phyloP scores from a whole-genome alignment of 2,113 vertebrate genomes.

The Aleadryas rufinucha region DNA sequence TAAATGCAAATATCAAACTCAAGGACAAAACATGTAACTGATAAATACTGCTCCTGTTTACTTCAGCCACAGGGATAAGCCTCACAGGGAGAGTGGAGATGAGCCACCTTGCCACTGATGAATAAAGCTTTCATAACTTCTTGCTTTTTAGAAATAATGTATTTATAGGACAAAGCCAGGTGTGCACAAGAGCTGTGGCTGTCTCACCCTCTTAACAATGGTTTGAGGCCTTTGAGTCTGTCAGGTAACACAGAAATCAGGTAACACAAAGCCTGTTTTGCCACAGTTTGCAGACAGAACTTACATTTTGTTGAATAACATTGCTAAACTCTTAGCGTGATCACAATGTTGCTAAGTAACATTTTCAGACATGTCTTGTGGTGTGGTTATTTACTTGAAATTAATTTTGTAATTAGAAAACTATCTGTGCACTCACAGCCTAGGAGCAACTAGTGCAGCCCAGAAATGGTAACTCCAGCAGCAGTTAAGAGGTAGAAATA shows the following conservation, averaged over 20 bases:
- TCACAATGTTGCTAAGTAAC: neutral
- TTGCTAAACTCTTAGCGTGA: neutral
- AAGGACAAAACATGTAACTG: neutral
- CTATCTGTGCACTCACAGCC: neutral
- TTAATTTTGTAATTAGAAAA: neutral
- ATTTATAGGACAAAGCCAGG: neutral
- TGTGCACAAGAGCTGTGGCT: neutral
- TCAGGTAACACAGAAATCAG: neutral
- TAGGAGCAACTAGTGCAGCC: neutral
- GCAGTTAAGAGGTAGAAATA: neutral
- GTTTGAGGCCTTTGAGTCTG: neutral
- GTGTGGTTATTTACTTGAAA: neutral
- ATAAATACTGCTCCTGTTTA: neutral
- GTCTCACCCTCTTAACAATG: neutral
- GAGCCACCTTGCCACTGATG: neutral
- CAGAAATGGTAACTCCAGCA: neutral
- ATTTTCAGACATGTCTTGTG: neutral
- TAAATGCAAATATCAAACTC: neutral
- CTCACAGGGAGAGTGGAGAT: neutral
- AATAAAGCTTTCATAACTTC: neutral
- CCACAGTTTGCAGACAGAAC: neutral
- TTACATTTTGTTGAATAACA: neutral
- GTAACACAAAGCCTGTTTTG: neutral
- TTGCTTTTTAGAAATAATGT: neutral
- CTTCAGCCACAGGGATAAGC: neutral